Evolutionary conservation across 2,888 invertebrate genomes (phyloP).

Genomic region (Meloe dianella): DNA sequence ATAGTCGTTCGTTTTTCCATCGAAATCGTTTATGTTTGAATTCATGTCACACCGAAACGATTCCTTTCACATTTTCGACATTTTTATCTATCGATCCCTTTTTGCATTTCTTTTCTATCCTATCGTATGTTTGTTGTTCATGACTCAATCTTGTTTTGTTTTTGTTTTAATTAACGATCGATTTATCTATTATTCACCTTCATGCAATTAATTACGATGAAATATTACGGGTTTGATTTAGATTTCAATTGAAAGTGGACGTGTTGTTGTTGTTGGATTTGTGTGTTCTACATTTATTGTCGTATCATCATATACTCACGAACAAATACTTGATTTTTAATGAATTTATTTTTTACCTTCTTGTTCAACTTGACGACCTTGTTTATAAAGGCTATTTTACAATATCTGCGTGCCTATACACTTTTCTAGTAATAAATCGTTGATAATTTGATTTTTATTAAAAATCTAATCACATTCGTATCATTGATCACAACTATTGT

Average conservation of each 20-base stretch:
- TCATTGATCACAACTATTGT: neutral
- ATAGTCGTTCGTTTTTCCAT: too few relatives aligned
- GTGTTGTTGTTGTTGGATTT: neutral
- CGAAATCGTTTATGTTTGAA: neutral
- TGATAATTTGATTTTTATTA: neutral
- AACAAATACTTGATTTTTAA: neutral
- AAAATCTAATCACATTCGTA: neutral
- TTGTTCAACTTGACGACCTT: slow-evolving; percentile 15
- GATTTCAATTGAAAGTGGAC: too few relatives aligned
- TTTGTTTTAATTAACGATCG: neutral
- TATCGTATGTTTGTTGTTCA: neutral
- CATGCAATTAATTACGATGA: too few relatives aligned
- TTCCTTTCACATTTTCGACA: neutral
- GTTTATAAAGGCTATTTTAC: slow-evolving; percentile 19
- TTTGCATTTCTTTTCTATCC: neutral
- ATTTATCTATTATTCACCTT: too few relatives aligned
- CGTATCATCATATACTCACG: neutral
- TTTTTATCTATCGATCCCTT: neutral
- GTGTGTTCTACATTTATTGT: neutral
- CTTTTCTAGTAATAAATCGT: neutral
- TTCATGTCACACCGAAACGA: slow-evolving; percentile 1
- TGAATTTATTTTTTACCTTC: slow-evolving; percentile 8
- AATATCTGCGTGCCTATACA: neutral
- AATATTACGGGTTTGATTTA: neutral
- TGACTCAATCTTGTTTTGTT: neutral